Evolutionary conservation across 2,888 invertebrate species (phyloP).

Genomic region (Candidula unifasciata): DNA sequence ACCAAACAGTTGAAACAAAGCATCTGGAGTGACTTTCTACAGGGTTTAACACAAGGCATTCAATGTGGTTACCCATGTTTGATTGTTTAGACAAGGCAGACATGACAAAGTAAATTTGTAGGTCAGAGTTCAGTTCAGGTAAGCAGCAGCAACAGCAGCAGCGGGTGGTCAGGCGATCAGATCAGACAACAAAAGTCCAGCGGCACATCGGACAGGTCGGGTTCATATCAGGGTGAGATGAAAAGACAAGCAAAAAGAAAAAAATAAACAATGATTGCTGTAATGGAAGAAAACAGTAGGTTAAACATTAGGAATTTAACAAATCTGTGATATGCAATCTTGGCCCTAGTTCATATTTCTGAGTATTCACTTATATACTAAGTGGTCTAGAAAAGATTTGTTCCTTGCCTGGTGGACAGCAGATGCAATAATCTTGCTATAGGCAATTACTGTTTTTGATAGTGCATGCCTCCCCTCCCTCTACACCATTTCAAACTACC

Average conservation of each 20-base stretch:
- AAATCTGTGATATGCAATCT: no score
- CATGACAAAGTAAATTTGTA: slow-evolving; percentile 50
- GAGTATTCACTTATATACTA: no score
- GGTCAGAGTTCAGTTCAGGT: slow-evolving; percentile 43
- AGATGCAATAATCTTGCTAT: no score
- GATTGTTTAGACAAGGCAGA: slow-evolving; percentile 50
- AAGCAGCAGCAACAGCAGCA: slow-evolving; percentile 51
- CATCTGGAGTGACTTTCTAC: slow-evolving; percentile 99
- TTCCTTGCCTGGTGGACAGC: no score
- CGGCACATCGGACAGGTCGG: slow-evolving; percentile 46
- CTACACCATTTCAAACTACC: no score
- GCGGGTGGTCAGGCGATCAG: slow-evolving; percentile 49
- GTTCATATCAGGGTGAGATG: slow-evolving; percentile 34
- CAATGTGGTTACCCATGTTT: slow-evolving; percentile 22
- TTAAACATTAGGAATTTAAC: background rate
- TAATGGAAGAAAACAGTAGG: slow-evolving; percentile 37
- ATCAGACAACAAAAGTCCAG: slow-evolving; percentile 53
- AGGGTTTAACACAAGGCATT: slow-evolving; percentile 23
- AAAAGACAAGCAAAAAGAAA: slow-evolving; percentile 43
- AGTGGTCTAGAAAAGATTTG: no score
- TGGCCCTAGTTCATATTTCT: no score
- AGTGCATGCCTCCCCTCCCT: no score
- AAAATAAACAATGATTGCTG: slow-evolving; percentile 24
- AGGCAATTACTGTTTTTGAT: no score
- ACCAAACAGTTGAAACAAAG: slow-evolving; percentile 99